These are phyloP conservation scores for Melinaea marsaeus DNA, from an alignment of 2,888 invertebrate species.

Conservation along the genomic window DNA sequence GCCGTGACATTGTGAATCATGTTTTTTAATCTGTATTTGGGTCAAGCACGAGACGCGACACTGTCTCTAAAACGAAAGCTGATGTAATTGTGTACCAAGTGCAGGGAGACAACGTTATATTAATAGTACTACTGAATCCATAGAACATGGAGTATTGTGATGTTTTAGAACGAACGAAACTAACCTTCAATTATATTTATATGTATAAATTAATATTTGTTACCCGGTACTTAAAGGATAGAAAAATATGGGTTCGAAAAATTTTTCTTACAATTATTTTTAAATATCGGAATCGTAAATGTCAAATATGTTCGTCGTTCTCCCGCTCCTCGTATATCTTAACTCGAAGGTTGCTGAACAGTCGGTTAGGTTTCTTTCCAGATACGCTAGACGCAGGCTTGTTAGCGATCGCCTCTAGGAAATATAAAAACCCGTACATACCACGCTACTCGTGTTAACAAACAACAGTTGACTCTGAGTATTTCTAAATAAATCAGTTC, in stretches of 20 bases:
- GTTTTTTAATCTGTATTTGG: constrained; percentile 15
- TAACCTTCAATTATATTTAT: too few relatives aligned
- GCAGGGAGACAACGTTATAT: too few relatives aligned
- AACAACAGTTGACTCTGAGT: background rate
- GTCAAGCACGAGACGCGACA: constrained; percentile 22
- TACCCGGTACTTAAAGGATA: too few relatives aligned
- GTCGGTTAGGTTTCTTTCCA: constrained; percentile 11
- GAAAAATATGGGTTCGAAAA: too few relatives aligned
- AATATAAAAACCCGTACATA: constrained; percentile 11
- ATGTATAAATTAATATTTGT: too few relatives aligned
- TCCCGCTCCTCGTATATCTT: background rate
- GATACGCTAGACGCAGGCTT: constrained; percentile 9
- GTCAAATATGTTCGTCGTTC: background rate
- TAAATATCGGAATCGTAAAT: too few relatives aligned
- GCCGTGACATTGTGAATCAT: constrained; percentile 3
- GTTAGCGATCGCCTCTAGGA: constrained; percentile 18
- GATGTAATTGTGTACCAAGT: constrained; percentile 9
- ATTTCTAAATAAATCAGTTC: too few relatives aligned
- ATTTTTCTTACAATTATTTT: too few relatives aligned
- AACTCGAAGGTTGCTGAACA: constrained; percentile 9
- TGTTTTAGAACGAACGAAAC: too few relatives aligned
- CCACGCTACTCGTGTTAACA: constrained; percentile 8
- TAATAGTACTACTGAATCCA: too few relatives aligned
- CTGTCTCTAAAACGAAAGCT: constrained; percentile 16
- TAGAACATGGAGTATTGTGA: too few relatives aligned